These are phyloP conservation scores for Dendrolimus kikuchii DNA, from an alignment of 1,140 invertebrate genomes.

Conservation along the genomic window DNA sequence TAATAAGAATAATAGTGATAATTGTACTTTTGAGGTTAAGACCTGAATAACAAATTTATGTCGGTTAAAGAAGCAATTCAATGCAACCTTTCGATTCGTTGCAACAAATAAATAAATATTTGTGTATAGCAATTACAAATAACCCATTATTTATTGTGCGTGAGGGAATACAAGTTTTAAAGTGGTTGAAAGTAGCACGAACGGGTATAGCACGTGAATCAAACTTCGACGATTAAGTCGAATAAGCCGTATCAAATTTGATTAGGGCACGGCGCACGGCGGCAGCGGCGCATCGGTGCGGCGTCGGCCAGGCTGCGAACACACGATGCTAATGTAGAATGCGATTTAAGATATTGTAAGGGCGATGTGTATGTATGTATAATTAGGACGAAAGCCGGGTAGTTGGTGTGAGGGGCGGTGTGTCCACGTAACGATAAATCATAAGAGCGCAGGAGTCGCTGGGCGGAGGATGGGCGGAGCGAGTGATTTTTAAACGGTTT, in stretches of 20 bases:
- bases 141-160: not conserved
- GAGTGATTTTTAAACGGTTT: slow-evolving; percentile 70
- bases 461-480: slow-evolving; percentile 62
- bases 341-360: slow-evolving; percentile 50
- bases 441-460: slow-evolving; percentile 61
- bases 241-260: slow-evolving; percentile 29
- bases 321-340: slow-evolving; percentile 31
- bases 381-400: slow-evolving; percentile 63
- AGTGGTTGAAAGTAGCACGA: slow-evolving; percentile 2
- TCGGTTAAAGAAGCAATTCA: too few species aligned
- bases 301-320: slow-evolving; percentile 15
- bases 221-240: slow-evolving; percentile 25
- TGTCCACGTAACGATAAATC: slow-evolving; percentile 67
- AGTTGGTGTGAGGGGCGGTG: slow-evolving; percentile 61
- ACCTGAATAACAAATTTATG: too few species aligned
- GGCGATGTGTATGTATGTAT: slow-evolving; percentile 50
- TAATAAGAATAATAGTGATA: too few species aligned
- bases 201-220: slow-evolving; percentile 14
- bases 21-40: too few species aligned
- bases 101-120: too few species aligned
- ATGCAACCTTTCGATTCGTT: too few species aligned
- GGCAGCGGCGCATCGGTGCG: not conserved
- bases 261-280: slow-evolving; percentile 12
- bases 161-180: not conserved
- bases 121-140: not conserved